phyloP scores from a whole-genome alignment of 2,888 invertebrate species.

The Oithona nana region DNA sequence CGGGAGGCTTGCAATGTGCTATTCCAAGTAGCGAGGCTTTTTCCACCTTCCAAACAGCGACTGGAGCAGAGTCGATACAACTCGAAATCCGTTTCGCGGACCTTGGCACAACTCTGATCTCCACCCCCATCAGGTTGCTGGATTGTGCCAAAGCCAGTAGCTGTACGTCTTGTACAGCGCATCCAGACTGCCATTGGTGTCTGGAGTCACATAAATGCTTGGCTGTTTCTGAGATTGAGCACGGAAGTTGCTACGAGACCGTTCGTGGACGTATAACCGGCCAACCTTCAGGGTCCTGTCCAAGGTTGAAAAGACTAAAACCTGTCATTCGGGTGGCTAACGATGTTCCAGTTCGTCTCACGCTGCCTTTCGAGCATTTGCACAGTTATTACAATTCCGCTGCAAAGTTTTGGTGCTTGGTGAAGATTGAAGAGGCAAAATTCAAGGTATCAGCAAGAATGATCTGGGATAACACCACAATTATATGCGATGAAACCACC shows the following conservation, averaged over 20 bases:
- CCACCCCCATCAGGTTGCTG: not conserved
- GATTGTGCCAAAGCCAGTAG: not conserved
- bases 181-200: constrained; percentile 1
- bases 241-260: not conserved
- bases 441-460: constrained; percentile 62
- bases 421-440: constrained; percentile 66
- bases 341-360: constrained; percentile 24
- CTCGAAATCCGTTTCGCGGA: not conserved
- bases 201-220: not conserved
- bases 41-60: not conserved
- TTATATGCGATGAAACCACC: constrained; percentile 23
- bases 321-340: constrained; percentile 24
- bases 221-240: not conserved
- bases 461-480: constrained; percentile 24
- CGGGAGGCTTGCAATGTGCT: not conserved
- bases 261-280: not conserved
- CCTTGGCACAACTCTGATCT: not conserved
- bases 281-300: constrained; percentile 1
- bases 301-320: not conserved
- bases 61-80: not conserved
- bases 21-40: not conserved
- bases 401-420: constrained; percentile 26
- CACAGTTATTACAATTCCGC: constrained; percentile 23
- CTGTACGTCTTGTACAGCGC: not conserved
- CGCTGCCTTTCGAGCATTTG: constrained; percentile 25